Percentiles rank a stretch among this genome's conserved stretches.
These are phyloP conservation scores for Heteropelma amictum DNA, from an alignment of 2,888 invertebrate genomes.

Conservation along the genomic window DNA sequence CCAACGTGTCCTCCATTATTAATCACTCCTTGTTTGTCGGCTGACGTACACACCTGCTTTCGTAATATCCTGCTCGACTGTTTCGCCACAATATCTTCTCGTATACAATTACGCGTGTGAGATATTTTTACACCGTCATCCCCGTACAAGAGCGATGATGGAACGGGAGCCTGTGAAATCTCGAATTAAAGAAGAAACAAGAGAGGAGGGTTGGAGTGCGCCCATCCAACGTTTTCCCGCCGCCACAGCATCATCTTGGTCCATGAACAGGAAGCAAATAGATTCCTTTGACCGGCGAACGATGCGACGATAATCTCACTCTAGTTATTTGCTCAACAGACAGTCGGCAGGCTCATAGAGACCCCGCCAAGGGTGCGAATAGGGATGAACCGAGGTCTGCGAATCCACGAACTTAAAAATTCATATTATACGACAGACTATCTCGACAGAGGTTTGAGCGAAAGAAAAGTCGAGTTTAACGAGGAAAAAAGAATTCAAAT, in stretches of 20 bases:
- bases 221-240: background rate
- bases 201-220: too few species aligned
- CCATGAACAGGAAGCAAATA: conserved; percentile 28
- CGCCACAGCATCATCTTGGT: background rate
- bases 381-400: conserved; percentile 1
- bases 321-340: conserved; percentile 46
- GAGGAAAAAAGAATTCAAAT: conserved; percentile 17
- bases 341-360: conserved; percentile 45
- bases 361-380: conserved; percentile 17
- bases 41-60: conserved; percentile 73
- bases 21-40: conserved; percentile 77
- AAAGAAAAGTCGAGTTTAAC: conserved; percentile 14
- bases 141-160: too few species aligned
- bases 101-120: conserved; percentile 14
- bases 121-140: too few species aligned
- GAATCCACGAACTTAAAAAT: conserved; percentile 31
- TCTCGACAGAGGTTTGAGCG: background rate
- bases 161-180: too few species aligned
- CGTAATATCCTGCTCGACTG: conserved; percentile 66
- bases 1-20: conserved; percentile 71
- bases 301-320: conserved; percentile 28
- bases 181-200: too few species aligned
- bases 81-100: conserved; percentile 10
- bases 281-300: conserved; percentile 42
- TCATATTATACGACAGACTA: conserved; percentile 43